Evolutionary conservation across 2,888 invertebrate species (phyloP).

Genomic region (Epirrhoe tristata): DNA sequence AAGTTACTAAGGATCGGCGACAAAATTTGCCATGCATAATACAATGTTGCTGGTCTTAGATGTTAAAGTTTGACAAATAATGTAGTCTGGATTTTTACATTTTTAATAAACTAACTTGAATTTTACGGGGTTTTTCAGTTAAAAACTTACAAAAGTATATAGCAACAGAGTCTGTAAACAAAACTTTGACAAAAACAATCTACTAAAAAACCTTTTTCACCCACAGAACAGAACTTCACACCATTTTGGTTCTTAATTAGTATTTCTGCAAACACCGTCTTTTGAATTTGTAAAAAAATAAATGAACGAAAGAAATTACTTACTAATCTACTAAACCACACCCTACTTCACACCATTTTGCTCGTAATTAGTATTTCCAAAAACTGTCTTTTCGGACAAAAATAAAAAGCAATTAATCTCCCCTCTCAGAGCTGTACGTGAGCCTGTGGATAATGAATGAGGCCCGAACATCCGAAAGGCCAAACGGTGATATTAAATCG

Average conservation of each 20-base stretch:
- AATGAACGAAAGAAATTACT: not conserved
- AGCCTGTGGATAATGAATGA: constrained; percentile 32
- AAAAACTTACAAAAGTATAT: too few relatives aligned
- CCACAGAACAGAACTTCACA: too few relatives aligned
- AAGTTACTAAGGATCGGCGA: constrained; percentile 14
- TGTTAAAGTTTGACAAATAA: not conserved
- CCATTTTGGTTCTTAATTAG: not conserved
- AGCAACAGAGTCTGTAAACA: too few relatives aligned
- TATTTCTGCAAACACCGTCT: too few relatives aligned
- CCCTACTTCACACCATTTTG: not conserved
- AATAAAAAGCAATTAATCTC: constrained; percentile 22
- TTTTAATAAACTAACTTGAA: not conserved
- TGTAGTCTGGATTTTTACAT: not conserved
- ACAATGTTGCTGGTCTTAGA: not conserved
- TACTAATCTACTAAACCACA: not conserved
- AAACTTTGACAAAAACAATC: too few relatives aligned
- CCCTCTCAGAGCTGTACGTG: constrained; percentile 25
- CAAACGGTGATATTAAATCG: constrained; percentile 47
- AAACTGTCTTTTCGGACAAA: constrained; percentile 9
- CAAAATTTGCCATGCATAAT: constrained; percentile 15
- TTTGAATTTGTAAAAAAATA: not conserved
- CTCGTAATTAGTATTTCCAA: not conserved
- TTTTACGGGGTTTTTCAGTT: not conserved
- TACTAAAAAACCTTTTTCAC: too few relatives aligned
- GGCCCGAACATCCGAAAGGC: constrained; percentile 37